Evolutionary conservation across 2,888 invertebrate genomes (phyloP).

Genomic region (Anarsia innoxiella): DNA sequence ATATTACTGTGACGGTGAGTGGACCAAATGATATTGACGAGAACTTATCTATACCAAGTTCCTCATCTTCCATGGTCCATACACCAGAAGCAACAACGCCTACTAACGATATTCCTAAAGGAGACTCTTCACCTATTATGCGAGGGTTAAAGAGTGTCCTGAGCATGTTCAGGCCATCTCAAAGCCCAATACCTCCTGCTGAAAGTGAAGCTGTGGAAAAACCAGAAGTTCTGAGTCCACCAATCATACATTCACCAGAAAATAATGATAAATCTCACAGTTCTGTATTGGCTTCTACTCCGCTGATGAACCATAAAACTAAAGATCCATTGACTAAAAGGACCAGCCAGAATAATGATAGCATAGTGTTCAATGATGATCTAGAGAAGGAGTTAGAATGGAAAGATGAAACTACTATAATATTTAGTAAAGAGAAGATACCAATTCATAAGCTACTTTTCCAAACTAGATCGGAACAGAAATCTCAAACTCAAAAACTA

Average conservation of each 20-base stretch:
- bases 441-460: conserved; percentile 55
- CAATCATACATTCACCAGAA: conserved; percentile 16
- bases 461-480: conserved; percentile 18
- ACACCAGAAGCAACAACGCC: conserved; percentile 64
- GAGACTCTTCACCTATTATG: conserved; percentile 51
- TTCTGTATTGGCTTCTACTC: conserved; percentile 46
- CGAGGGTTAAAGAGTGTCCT: conserved; percentile 60
- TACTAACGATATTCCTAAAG: conserved; percentile 48
- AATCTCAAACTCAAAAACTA: too few relatives aligned
- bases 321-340: conserved; percentile 41
- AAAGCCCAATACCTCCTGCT: conserved; percentile 50
- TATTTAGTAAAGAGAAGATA: conserved; percentile 56
- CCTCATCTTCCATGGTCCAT: conserved; percentile 44
- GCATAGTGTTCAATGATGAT: conserved; percentile 57
- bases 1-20: conserved; percentile 38
- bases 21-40: conserved; percentile 43
- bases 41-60: conserved; percentile 45
- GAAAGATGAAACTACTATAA: conserved; percentile 60
- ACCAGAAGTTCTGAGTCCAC: conserved; percentile 19
- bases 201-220: conserved; percentile 25
- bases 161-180: conserved; percentile 62
- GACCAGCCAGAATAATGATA: conserved; percentile 55
- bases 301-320: conserved; percentile 35
- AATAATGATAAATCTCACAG: conserved; percentile 15
- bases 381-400: conserved; percentile 59